A percentile compares a stretch with the other conserved stretches of the same genome.
phyloP scores from a whole-genome alignment of 2,888 invertebrate genomes.

The Drosophila anomalipes region DNA sequence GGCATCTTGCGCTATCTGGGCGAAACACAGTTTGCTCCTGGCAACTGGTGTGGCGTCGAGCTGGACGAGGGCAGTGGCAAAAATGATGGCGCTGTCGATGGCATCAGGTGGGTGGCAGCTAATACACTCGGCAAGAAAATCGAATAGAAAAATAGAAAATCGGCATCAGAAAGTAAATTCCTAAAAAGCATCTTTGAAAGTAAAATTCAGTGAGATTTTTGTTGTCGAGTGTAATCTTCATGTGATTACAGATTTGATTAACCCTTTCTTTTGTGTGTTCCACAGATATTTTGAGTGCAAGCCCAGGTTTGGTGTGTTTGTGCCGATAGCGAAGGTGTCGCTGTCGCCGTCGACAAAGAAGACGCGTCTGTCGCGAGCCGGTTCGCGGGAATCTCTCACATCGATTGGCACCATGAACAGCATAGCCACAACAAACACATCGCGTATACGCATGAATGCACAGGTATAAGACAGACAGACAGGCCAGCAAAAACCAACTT shows the following conservation, averaged over 20 bases:
- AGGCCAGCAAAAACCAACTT: conserved; percentile 20
- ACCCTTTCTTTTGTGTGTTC: conserved; percentile 69
- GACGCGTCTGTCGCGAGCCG: conserved; percentile 89
- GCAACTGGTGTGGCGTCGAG: conserved; percentile 98
- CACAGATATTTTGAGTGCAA: conserved; percentile 96
- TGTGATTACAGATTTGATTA: background rate
- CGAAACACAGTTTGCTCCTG: conserved; percentile 94
- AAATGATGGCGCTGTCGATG: conserved; percentile 97
- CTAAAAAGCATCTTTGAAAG: no score
- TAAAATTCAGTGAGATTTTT: background rate
- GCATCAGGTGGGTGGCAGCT: conserved; percentile 89
- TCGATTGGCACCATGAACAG: conserved; percentile 88
- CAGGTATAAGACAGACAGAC: conserved; percentile 78
- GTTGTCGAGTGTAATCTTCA: background rate
- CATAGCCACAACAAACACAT: conserved; percentile 86
- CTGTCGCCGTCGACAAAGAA: conserved; percentile 91
- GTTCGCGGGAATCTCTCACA: conserved; percentile 94
- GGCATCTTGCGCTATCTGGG: conserved; percentile 95
- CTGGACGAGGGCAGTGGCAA: conserved; percentile 97
- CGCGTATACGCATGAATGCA: conserved; percentile 85
- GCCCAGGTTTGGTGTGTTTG: conserved; percentile 96
- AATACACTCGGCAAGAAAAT: background rate
- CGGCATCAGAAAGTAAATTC: background rate
- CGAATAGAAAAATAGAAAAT: background rate
- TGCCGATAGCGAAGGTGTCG: conserved; percentile 95